Conservation (phyloP, 2,888 invertebrate genomes). For the Phaonia tiefii region DNA sequence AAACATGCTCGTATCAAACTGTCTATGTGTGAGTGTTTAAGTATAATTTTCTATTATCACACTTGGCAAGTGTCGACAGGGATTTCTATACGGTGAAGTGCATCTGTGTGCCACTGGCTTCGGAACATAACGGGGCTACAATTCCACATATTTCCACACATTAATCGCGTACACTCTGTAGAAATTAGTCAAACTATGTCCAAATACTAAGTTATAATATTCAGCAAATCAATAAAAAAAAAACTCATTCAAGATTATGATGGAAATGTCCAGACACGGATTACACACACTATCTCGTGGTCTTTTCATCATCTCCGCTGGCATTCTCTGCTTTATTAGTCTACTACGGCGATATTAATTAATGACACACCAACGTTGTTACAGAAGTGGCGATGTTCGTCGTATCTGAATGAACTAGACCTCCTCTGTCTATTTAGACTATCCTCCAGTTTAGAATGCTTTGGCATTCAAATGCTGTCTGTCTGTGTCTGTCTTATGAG, state of each 20-base stretch:
- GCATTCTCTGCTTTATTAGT: too few relatives aligned
- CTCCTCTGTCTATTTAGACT: conserved; percentile 34
- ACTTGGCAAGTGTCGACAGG: background rate
- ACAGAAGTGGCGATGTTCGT: conserved; percentile 32
- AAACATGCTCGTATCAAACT: background rate
- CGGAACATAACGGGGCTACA: background rate
- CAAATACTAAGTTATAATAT: too few relatives aligned
- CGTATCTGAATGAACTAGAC: conserved; percentile 40
- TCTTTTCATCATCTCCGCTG: conserved; percentile 9
- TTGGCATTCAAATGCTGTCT: background rate
- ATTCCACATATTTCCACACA: too few relatives aligned
- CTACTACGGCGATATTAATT: conserved; percentile 43
- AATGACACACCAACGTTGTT: conserved; percentile 13
- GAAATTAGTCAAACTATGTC: conserved; percentile 7
- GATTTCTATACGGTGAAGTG: background rate
- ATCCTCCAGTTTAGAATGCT: conserved; percentile 16
- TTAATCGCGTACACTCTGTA: background rate
- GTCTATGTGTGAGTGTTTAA: background rate
- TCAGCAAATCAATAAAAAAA: too few relatives aligned
- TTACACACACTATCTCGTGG: background rate
- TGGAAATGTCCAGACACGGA: conserved; percentile 35
- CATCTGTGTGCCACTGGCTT: background rate
- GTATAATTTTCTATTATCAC: conserved; percentile 31
- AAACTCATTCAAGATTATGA: conserved; percentile 48
- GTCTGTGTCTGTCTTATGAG: conserved; percentile 6